A percentile compares a stretch with the other conserved stretches of the same genome.
Conservation (phyloP, 2,888 invertebrate species). For the Philhelius pedissequus region DNA sequence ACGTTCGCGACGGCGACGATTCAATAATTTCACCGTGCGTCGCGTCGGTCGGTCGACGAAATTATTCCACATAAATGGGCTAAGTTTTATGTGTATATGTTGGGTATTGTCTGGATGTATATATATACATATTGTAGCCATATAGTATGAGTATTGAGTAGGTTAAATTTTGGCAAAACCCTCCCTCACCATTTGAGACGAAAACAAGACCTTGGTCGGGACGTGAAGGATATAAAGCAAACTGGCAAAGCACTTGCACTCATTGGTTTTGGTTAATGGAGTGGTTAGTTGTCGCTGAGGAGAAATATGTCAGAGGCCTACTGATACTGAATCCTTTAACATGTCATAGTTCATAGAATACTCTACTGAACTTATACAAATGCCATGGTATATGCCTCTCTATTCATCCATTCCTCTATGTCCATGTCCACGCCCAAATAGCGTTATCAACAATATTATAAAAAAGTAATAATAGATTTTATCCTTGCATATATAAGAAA, state of each 20-base stretch:
- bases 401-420: slow-evolving; percentile 39
- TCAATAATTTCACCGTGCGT: slow-evolving; percentile 43
- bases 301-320: slow-evolving; percentile 18
- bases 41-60: neutral
- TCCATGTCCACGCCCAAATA: neutral
- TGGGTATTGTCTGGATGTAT: neutral
- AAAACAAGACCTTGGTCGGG: neutral
- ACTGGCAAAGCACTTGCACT: neutral
- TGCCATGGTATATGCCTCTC: neutral
- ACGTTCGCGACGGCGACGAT: slow-evolving; percentile 14
- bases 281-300: neutral
- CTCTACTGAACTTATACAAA: neutral
- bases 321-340: slow-evolving; percentile 43
- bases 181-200: slow-evolving; percentile 12
- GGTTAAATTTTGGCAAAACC: slow-evolving; percentile 37
- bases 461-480: neutral
- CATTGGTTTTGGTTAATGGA: neutral
- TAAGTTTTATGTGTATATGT: neutral
- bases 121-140: neutral
- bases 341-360: slow-evolving; percentile 45
- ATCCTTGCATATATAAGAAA: neutral
- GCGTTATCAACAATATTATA: neutral
- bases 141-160: no score
- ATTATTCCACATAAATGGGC: slow-evolving; percentile 33
- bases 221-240: neutral